Conservation (phyloP, 2,113 vertebrate species). For the Fukomys damarensis region DNA sequence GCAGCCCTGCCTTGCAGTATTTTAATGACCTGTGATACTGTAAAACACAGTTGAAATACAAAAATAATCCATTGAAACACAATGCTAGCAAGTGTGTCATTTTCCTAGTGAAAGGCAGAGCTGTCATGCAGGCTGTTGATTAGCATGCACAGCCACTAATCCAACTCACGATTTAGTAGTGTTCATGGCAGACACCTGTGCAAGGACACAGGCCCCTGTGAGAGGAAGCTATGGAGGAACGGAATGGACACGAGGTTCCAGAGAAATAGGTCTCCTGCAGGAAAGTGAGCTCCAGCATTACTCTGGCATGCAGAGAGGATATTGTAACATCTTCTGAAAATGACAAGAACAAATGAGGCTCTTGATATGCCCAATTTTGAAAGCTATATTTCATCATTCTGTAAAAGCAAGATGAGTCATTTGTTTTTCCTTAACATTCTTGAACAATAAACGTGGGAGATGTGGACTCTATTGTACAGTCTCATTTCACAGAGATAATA, state of each 20-base stretch:
- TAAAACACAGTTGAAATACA: background rate
- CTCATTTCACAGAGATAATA: background rate
- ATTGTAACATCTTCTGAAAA: conserved; percentile 53
- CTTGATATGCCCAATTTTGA: conserved; percentile 3
- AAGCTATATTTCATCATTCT: conserved; percentile 55
- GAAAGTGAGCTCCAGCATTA: background rate
- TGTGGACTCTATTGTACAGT: background rate
- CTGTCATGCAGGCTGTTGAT: background rate
- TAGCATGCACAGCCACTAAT: background rate
- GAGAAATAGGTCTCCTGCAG: background rate
- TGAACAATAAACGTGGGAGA: background rate
- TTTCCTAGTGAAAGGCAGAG: conserved; percentile 50
- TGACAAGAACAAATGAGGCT: conserved; percentile 40
- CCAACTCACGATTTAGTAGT: background rate
- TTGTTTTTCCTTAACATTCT: conserved; percentile 40
- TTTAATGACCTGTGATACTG: conserved; percentile 23
- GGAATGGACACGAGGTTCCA: background rate
- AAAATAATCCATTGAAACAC: conserved; percentile 11
- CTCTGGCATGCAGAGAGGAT: background rate
- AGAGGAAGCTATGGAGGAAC: background rate
- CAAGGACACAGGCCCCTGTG: background rate
- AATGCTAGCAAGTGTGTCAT: background rate
- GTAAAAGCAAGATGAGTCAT: conserved; percentile 59
- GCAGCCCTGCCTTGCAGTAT: background rate
- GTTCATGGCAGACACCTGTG: background rate